These are phyloP conservation scores for Phenganax subtilis DNA, from an alignment of 92 coral and sea anemone genomes.

Conservation along the genomic window DNA sequence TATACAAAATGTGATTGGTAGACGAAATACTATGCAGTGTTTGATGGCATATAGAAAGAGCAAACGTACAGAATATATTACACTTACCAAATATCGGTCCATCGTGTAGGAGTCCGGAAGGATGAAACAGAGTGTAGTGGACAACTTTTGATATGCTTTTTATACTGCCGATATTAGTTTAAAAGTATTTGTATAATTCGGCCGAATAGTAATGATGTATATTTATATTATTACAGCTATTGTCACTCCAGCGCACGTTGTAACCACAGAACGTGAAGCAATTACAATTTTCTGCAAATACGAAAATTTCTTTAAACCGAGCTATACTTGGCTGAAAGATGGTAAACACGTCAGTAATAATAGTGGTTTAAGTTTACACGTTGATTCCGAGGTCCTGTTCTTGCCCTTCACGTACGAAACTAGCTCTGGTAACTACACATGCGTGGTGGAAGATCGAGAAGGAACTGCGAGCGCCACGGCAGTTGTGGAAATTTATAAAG, in stretches of 20 bases:
- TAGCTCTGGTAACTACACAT: slow-evolving; percentile 60
- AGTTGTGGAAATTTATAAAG: slow-evolving; percentile 59
- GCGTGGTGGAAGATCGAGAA: slow-evolving; percentile 47
- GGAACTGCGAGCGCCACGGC: slow-evolving; percentile 51
- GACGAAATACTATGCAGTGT: too few relatives aligned
- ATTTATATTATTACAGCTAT: slow-evolving; percentile 1
- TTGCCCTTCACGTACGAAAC: slow-evolving; percentile 36
- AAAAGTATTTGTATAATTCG: not conserved
- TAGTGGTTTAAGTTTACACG: slow-evolving; percentile 13
- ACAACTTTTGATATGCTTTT: too few relatives aligned
- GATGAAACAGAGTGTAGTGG: too few relatives aligned
- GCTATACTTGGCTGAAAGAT: slow-evolving; percentile 55
- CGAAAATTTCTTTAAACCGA: slow-evolving; percentile 57
- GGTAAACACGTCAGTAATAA: not conserved
- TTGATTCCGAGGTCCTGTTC: slow-evolving; percentile 36
- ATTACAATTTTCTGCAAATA: slow-evolving; percentile 57
- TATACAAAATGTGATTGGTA: too few relatives aligned
- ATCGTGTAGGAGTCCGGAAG: too few relatives aligned
- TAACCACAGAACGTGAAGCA: slow-evolving; percentile 46
- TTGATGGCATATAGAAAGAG: too few relatives aligned
- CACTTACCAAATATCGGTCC: too few relatives aligned
- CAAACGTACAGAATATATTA: too few relatives aligned
- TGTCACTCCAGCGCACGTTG: slow-evolving; percentile 33
- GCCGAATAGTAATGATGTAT: not conserved
- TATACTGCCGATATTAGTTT: too few relatives aligned